Evolutionary conservation across 2,888 invertebrate genomes (phyloP).

Genomic region (Geotrupes spiniger): DNA sequence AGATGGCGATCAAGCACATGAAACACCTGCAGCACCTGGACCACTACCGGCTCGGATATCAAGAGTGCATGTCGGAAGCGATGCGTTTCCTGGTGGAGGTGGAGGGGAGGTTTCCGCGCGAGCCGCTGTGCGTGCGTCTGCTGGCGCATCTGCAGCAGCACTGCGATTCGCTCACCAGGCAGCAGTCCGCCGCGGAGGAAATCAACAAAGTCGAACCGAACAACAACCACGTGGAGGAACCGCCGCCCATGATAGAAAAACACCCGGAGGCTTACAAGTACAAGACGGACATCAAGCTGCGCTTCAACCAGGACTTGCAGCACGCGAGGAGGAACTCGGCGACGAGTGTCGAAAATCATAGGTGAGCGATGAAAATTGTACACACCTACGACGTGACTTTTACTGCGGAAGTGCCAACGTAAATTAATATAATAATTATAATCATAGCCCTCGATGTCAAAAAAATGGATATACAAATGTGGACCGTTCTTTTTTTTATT

Average conservation of each 20-base stretch:
- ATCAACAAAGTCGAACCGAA: slow-evolving; percentile 25
- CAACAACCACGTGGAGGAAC: slow-evolving; percentile 35
- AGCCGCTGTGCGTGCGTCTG: slow-evolving; percentile 77
- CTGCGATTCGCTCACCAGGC: slow-evolving; percentile 61
- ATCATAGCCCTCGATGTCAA: no score
- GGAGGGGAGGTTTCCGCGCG: slow-evolving; percentile 75
- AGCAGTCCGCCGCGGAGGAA: slow-evolving; percentile 19
- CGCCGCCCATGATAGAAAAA: slow-evolving; percentile 39
- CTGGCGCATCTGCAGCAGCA: slow-evolving; percentile 82
- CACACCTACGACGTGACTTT: no score
- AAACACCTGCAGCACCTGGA: slow-evolving; percentile 77
- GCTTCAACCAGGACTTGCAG: slow-evolving; percentile 59
- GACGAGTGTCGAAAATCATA: slow-evolving; percentile 52
- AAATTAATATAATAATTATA: no score
- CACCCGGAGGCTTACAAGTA: slow-evolving; percentile 70
- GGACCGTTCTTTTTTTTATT: no score
- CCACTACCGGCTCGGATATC: slow-evolving; percentile 69
- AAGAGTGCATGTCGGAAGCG: slow-evolving; percentile 87
- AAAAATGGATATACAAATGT: no score
- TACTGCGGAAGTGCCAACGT: no score
- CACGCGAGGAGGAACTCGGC: slow-evolving; percentile 21
- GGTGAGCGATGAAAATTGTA: slow-evolving; percentile 31
- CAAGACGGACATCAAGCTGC: slow-evolving; percentile 89
- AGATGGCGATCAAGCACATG: slow-evolving; percentile 95
- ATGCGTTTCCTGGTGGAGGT: slow-evolving; percentile 86